These are phyloP conservation scores for Aramus guarauna DNA, from an alignment of 2,113 vertebrate species.

Conservation along the genomic window DNA sequence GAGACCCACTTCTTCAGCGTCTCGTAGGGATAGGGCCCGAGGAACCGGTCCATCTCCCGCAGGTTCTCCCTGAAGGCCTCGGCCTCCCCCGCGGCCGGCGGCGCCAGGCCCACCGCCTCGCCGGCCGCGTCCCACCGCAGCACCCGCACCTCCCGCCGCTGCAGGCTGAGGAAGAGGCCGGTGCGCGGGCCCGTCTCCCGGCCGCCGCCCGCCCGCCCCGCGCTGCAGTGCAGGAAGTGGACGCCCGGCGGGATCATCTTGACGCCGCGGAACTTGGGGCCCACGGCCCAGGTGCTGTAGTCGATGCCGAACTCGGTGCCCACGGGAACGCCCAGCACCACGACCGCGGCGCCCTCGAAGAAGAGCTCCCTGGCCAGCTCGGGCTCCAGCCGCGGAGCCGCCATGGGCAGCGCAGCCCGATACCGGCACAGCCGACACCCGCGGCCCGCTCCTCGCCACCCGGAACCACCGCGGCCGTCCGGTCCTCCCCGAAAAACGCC, in stretches of 20 bases:
- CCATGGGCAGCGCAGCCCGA: not conserved
- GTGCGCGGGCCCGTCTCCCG: conserved; percentile 83
- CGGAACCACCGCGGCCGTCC: not conserved
- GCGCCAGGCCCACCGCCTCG: conserved; percentile 81
- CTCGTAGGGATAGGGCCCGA: conserved; percentile 91
- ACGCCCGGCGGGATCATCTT: conserved; percentile 97
- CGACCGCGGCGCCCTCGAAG: conserved; percentile 88
- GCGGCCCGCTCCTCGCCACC: not conserved
- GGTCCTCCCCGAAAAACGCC: not conserved
- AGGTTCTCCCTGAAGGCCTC: conserved; percentile 77
- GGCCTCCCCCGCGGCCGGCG: conserved; percentile 76
- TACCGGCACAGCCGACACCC: not conserved
- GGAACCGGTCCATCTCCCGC: conserved; percentile 83
- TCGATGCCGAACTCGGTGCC: conserved; percentile 94
- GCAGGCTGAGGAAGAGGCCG: conserved; percentile 85
- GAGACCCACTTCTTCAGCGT: conserved; percentile 91
- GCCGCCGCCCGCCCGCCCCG: conserved; percentile 70
- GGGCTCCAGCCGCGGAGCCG: conserved; percentile 74
- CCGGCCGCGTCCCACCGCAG: conserved; percentile 81
- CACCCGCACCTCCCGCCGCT: conserved; percentile 78
- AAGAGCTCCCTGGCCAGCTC: conserved; percentile 86
- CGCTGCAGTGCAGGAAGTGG: conserved; percentile 90
- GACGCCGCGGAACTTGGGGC: conserved; percentile 89
- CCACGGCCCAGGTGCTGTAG: conserved; percentile 89
- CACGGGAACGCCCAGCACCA: conserved; percentile 85